Percentiles rank a stretch among this genome's conserved stretches.
Conservation (phyloP, 92 coral and sea anemone genomes). For the Montipora capitata region DNA sequence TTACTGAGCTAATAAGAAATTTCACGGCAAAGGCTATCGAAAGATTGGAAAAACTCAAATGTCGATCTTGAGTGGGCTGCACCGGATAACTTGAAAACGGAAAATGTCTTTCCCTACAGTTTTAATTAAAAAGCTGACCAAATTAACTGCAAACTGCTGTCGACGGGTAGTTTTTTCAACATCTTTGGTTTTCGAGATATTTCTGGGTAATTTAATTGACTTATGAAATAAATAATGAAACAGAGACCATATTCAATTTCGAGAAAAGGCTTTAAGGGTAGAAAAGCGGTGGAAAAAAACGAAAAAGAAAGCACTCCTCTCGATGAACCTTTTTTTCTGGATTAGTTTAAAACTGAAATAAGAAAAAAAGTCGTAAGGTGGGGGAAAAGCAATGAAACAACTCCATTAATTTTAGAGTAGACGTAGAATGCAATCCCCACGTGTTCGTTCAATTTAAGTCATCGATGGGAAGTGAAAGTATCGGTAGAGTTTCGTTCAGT, state of each 20-base stretch:
- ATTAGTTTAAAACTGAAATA: neutral
- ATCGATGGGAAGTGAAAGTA: constrained; percentile 14
- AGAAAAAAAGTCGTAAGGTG: neutral
- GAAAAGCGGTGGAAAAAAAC: neutral
- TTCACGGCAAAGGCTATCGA: constrained; percentile 24
- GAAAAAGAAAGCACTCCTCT: neutral
- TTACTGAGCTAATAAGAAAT: constrained; percentile 13
- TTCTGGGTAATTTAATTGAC: constrained; percentile 46
- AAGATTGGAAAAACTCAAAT: constrained; percentile 1
- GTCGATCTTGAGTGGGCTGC: constrained; percentile 1
- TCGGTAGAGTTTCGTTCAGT: neutral
- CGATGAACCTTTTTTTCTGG: neutral
- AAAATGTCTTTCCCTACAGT: constrained; percentile 8
- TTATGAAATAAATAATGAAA: constrained; percentile 38
- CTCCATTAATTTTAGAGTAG: too few species aligned
- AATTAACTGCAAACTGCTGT: constrained; percentile 28
- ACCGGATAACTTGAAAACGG: constrained; percentile 9
- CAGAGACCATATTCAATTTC: constrained; percentile 18
- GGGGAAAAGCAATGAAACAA: neutral
- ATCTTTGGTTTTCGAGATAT: constrained; percentile 37
- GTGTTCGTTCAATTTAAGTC: constrained; percentile 28
- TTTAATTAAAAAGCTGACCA: constrained; percentile 45
- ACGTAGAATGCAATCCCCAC: constrained; percentile 10
- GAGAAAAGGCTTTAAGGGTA: neutral
- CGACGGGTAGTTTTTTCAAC: constrained; percentile 51